These are phyloP conservation scores for Acleris literana DNA, from an alignment of 2,888 invertebrate species.

Conservation along the genomic window DNA sequence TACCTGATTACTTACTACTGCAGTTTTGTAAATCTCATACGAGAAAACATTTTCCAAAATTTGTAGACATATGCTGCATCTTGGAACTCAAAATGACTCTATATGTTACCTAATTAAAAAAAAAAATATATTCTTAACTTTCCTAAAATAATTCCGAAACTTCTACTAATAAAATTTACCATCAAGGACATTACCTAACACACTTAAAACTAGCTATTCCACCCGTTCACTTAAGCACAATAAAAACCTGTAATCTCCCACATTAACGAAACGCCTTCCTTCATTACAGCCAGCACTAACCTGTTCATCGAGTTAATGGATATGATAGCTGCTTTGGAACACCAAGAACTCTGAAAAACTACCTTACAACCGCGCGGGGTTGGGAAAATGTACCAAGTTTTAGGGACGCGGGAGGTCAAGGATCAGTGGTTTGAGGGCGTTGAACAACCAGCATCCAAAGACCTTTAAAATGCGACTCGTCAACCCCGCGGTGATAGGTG, in stretches of 20 bases:
- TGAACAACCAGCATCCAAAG: constrained; percentile 2
- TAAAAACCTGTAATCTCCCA: constrained; percentile 12
- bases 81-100: no score
- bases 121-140: no score
- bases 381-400: background rate
- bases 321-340: constrained; percentile 40
- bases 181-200: background rate
- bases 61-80: no score
- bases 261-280: constrained; percentile 39
- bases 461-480: background rate
- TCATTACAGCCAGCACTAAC: constrained; percentile 38
- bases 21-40: no score
- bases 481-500: background rate
- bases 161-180: no score
- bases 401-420: constrained; percentile 17
- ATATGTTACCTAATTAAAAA: no score
- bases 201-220: background rate
- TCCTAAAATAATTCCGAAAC: no score
- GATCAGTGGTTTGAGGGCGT: constrained; percentile 30
- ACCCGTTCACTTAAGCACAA: background rate
- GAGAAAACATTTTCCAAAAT: no score
- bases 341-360: constrained; percentile 9
- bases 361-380: background rate
- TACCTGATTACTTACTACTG: no score
- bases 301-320: constrained; percentile 44